phyloP scores from a whole-genome alignment of 1,140 invertebrate species.

The Camponotus vicinus region DNA sequence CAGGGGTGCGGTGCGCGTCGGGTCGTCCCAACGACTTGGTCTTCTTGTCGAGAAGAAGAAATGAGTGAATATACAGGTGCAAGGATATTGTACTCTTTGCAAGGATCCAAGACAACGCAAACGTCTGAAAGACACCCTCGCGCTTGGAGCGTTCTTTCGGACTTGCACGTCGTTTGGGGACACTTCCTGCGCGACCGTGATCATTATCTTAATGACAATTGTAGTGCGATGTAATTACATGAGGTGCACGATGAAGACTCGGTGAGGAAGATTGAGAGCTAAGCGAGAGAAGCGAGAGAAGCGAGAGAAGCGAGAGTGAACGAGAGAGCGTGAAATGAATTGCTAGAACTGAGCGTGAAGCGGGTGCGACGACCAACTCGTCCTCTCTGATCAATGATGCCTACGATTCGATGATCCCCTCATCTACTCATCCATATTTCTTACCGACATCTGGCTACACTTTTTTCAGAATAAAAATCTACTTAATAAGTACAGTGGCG shows the following conservation, averaged over 20 bases:
- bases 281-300: slow-evolving; percentile 68
- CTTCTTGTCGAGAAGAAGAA: slow-evolving; percentile 54
- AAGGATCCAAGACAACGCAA: background rate
- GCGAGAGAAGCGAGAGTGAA: slow-evolving; percentile 47
- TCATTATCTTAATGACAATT: slow-evolving; percentile 25
- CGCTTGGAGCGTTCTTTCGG: background rate
- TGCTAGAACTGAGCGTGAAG: slow-evolving; percentile 41
- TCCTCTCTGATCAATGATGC: slow-evolving; percentile 2
- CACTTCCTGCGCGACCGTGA: slow-evolving; percentile 58
- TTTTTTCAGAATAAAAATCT: slow-evolving; percentile 9
- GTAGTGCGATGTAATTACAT: slow-evolving; percentile 33
- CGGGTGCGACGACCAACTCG: slow-evolving; percentile 20
- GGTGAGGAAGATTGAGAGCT: slow-evolving; percentile 54
- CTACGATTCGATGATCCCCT: background rate
- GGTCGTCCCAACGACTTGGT: slow-evolving; percentile 76
- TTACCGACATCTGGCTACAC: background rate
- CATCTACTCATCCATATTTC: background rate
- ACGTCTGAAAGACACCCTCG: background rate
- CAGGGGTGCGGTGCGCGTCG: slow-evolving; percentile 89
- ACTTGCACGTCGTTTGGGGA: background rate
- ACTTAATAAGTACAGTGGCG: background rate
- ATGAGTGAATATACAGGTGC: background rate
- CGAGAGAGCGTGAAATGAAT: slow-evolving; percentile 54
- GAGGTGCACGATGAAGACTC: slow-evolving; percentile 45
- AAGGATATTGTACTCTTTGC: background rate